Conservation (phyloP, 2,113 vertebrate species). For the Scomber colias region DNA sequence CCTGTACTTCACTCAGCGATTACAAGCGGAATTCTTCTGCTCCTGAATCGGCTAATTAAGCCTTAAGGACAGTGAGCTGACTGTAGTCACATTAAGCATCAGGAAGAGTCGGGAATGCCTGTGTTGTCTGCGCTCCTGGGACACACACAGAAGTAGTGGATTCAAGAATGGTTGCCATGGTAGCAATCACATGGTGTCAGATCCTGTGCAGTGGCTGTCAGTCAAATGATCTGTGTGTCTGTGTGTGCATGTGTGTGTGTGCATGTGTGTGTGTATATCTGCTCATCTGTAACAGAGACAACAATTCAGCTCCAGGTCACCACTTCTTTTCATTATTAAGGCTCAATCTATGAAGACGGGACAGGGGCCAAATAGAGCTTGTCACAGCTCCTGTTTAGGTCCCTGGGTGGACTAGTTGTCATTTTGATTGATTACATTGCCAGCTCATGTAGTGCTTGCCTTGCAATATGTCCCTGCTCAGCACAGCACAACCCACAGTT, state of each 20-base stretch:
- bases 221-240: conserved; percentile 35
- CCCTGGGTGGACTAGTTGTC: conserved; percentile 62
- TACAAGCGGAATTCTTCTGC: conserved; percentile 72
- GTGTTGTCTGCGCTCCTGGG: conserved; percentile 54
- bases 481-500: conserved; percentile 36
- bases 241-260: conserved; percentile 19
- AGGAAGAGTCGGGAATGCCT: conserved; percentile 55
- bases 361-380: conserved; percentile 58
- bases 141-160: conserved; percentile 18
- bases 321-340: conserved; percentile 57
- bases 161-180: conserved; percentile 67
- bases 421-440: conserved; percentile 79
- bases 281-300: conserved; percentile 53
- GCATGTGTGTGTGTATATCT: conserved; percentile 25
- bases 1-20: conserved; percentile 73
- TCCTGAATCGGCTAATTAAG: conserved; percentile 78
- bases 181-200: conserved; percentile 62
- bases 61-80: conserved; percentile 73
- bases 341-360: conserved; percentile 48
- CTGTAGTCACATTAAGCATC: conserved; percentile 52
- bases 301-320: conserved; percentile 63
- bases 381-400: conserved; percentile 58
- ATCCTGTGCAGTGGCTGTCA: conserved; percentile 60
- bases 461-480: conserved; percentile 63
- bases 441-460: conserved; percentile 67